A percentile compares a stretch with the other conserved stretches of the same genome.
Conservation (phyloP, 2,888 invertebrate genomes). For the Tachina grossa region DNA sequence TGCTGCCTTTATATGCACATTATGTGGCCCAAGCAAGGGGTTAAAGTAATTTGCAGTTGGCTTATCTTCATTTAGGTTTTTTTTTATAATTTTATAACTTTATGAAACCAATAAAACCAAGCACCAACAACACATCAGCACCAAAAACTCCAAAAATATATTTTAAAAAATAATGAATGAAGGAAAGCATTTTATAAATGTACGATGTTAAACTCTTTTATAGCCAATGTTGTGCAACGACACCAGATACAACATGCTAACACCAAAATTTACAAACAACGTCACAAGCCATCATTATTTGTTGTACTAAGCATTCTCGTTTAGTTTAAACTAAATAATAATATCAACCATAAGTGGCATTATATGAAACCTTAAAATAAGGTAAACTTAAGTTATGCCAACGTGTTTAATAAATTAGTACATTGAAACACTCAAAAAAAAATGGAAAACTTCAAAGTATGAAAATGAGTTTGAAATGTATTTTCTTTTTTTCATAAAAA, state of each 20-base stretch:
- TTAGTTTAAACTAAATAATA: conserved; percentile 59
- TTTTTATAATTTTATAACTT: conserved; percentile 65
- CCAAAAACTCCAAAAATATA: conserved; percentile 38
- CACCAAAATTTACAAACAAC: conserved; percentile 39
- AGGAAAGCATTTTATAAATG: conserved; percentile 44
- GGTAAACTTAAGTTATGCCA: conserved; percentile 36
- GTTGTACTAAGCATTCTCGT: conserved; percentile 59
- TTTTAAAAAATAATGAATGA: background rate
- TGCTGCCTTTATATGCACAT: conserved; percentile 54
- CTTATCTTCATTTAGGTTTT: conserved; percentile 64
- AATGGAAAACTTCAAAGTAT: background rate
- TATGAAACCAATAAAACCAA: conserved; percentile 68
- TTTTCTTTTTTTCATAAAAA: too few relatives aligned
- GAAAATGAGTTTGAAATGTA: too few relatives aligned
- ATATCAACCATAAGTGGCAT: conserved; percentile 51
- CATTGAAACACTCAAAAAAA: conserved; percentile 16
- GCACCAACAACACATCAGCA: conserved; percentile 47
- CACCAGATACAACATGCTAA: conserved; percentile 30
- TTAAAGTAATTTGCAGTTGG: conserved; percentile 72
- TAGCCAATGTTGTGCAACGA: conserved; percentile 34
- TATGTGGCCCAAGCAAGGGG: conserved; percentile 58
- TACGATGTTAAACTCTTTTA: conserved; percentile 43
- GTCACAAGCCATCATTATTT: conserved; percentile 51
- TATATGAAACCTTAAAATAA: conserved; percentile 44
- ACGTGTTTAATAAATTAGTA: conserved; percentile 41